Conservation (phyloP, 1,140 invertebrate species). For the Aphaenogaster floridana region DNA sequence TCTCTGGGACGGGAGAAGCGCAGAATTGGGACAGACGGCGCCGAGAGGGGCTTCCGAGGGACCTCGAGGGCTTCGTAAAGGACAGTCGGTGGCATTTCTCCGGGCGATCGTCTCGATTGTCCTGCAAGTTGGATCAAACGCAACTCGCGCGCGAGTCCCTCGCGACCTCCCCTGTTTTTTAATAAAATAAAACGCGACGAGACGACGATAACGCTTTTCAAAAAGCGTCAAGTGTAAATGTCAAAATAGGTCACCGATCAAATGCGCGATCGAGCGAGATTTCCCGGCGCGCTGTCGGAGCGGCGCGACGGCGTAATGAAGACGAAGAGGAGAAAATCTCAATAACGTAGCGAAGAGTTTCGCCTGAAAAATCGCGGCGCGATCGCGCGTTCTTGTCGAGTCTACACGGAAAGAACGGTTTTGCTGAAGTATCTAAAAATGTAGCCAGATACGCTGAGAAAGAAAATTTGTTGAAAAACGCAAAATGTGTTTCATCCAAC, state of each 20-base stretch:
- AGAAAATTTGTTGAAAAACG: no score
- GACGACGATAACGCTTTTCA: neutral
- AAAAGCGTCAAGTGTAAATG: neutral
- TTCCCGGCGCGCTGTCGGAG: neutral
- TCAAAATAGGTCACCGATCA: constrained; percentile 2
- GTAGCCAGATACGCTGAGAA: no score
- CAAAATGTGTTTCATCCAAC: no score
- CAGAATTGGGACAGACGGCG: neutral
- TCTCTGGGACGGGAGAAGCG: neutral
- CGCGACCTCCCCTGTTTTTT: neutral
- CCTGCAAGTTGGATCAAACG: neutral
- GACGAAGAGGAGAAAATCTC: neutral
- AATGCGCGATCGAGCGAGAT: constrained; percentile 17
- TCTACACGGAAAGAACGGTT: neutral
- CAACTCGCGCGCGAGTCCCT: neutral
- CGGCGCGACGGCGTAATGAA: neutral
- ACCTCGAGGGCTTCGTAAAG: neutral
- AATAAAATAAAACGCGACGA: neutral
- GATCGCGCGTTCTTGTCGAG: neutral
- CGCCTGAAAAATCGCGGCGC: neutral
- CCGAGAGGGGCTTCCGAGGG: neutral
- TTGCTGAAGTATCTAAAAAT: no score
- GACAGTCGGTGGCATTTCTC: constrained; percentile 6
- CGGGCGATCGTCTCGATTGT: neutral
- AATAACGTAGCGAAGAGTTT: neutral